phyloP scores from a whole-genome alignment of 1,140 invertebrate species.

The Sycophaga agraensis region DNA sequence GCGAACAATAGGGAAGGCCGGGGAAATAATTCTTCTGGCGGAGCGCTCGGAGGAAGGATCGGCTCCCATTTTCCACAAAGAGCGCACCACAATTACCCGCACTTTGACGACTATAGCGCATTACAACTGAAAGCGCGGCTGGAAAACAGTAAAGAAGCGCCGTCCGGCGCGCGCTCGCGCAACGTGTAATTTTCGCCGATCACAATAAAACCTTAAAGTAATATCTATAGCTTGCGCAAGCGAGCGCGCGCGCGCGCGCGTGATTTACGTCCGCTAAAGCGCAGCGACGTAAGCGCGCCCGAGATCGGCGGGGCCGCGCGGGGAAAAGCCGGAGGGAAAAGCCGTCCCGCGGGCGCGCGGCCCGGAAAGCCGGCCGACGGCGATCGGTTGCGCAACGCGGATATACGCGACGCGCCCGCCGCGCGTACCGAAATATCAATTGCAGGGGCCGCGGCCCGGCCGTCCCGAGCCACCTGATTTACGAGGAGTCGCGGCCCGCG shows the following conservation, averaged over 20 bases:
- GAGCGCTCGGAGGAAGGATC: too few relatives aligned
- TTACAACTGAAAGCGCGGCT: too few relatives aligned
- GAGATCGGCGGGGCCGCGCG: constrained; percentile 5
- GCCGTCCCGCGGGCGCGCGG: neutral
- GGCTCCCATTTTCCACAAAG: too few relatives aligned
- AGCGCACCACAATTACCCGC: too few relatives aligned
- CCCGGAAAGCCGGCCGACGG: neutral
- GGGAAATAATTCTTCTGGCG: too few relatives aligned
- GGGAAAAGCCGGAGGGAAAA: neutral
- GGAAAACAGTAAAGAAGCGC: neutral
- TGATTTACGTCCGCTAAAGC: constrained; percentile 24
- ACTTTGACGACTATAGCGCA: too few relatives aligned
- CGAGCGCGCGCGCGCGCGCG: neutral
- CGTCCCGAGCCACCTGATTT: constrained; percentile 37
- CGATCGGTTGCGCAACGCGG: neutral
- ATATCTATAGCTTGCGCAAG: constrained; percentile 20
- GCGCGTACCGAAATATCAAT: constrained; percentile 26
- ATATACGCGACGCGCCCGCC: neutral
- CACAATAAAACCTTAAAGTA: constrained; percentile 20
- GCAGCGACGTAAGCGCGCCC: neutral
- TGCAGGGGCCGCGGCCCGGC: constrained; percentile 21
- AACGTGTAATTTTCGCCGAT: constrained; percentile 22
- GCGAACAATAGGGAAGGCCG: too few relatives aligned
- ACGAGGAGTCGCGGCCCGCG: constrained; percentile 37
- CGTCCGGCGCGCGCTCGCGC: neutral